Evolutionary conservation across 2,113 vertebrate species (phyloP).

Genomic region (Ibidorhyncha struthersii): DNA sequence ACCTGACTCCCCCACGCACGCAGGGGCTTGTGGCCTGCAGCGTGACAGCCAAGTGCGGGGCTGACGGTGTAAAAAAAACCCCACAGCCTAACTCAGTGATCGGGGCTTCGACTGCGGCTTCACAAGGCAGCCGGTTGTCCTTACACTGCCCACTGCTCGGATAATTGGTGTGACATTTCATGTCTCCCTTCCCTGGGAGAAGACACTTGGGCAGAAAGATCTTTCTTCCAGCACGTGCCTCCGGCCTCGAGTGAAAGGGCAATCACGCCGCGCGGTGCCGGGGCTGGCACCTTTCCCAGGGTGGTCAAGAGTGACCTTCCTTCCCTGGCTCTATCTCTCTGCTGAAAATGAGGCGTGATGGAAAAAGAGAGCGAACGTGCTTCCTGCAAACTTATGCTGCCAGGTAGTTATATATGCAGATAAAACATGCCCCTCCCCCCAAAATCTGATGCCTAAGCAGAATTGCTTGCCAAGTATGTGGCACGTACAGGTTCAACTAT

Average conservation of each 20-base stretch:
- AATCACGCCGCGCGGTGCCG: background rate
- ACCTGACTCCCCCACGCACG: accelerated
- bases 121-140: background rate
- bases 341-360: background rate
- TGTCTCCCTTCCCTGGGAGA: conserved; percentile 27
- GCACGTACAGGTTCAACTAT: background rate
- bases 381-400: background rate
- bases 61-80: background rate
- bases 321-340: background rate
- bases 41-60: background rate
- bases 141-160: conserved; percentile 7
- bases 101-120: conserved; percentile 16
- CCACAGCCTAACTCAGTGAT: conserved; percentile 10
- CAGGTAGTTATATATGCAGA: conserved; percentile 1
- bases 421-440: background rate
- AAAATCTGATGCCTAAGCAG: background rate
- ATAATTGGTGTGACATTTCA: conserved; percentile 69
- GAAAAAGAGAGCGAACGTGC: accelerated
- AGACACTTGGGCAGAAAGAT: conserved; percentile 7
- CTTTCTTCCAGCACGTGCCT: conserved; percentile 29
- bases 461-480: background rate
- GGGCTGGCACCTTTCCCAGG: background rate
- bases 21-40: accelerated
- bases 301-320: background rate
- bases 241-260: background rate